Percentiles rank a stretch among this genome's conserved stretches.
Evolutionary conservation across 2,113 vertebrate genomes (phyloP).

Genomic region (Hippopotamus amphibius): DNA sequence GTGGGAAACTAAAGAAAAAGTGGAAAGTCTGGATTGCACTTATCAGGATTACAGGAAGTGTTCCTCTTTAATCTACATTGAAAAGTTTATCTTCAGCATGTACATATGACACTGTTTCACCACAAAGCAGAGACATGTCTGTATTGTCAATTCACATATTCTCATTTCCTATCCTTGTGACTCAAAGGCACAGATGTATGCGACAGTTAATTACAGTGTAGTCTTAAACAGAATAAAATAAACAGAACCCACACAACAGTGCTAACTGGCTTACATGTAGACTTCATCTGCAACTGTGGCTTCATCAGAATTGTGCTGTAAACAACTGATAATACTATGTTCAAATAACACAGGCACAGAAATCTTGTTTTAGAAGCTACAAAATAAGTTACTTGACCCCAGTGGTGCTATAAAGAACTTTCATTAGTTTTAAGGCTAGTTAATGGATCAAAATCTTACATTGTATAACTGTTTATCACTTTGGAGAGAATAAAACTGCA

Average conservation of each 20-base stretch:
- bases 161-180: not conserved
- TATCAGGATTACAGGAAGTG: not conserved
- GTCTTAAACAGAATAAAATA: not conserved
- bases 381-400: not conserved
- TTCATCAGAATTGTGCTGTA: not conserved
- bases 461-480: constrained; percentile 96
- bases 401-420: not conserved
- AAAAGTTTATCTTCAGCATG: not conserved
- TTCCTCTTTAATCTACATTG: not conserved
- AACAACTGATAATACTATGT: not conserved
- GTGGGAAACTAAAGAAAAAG: not conserved
- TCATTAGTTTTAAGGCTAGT: not conserved
- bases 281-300: not conserved
- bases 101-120: not conserved
- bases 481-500: constrained; percentile 97
- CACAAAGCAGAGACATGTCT: not conserved
- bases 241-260: not conserved
- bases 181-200: not conserved
- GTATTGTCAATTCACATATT: not conserved
- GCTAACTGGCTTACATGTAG: not conserved
- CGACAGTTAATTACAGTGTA: not conserved
- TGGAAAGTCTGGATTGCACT: not conserved
- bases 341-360: not conserved
- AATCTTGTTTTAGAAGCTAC: not conserved
- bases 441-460: constrained; percentile 87